These are phyloP conservation scores for Hippolais icterina DNA, from an alignment of 2,113 vertebrate genomes.

Conservation along the genomic window DNA sequence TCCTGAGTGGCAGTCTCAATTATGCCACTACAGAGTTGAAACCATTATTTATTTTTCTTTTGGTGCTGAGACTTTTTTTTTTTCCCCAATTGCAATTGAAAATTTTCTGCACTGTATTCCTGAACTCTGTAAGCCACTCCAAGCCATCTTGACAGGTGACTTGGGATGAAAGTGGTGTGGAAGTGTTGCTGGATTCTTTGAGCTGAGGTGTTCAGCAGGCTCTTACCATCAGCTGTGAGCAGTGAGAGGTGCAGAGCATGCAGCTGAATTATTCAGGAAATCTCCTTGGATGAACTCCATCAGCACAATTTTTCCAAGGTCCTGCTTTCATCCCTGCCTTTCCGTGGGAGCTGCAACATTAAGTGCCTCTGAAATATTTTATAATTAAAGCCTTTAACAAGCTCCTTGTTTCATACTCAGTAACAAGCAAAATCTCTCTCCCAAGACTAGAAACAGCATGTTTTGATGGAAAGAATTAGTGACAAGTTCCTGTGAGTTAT, in stretches of 20 bases:
- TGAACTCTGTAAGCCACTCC: not conserved
- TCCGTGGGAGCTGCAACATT: not conserved
- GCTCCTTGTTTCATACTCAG: not conserved
- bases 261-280: constrained; percentile 18
- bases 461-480: constrained; percentile 15
- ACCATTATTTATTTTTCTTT: not conserved
- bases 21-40: not conserved
- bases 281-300: not conserved
- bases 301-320: not conserved
- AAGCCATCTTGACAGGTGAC: not conserved
- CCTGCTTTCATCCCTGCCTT: not conserved
- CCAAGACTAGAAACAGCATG: not conserved
- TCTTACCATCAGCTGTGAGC: not conserved
- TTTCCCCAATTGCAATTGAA: not conserved
- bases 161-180: not conserved
- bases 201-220: not conserved
- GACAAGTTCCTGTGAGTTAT: constrained; percentile 17
- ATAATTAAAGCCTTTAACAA: constrained; percentile 19
- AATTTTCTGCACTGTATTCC: not conserved
- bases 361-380: not conserved
- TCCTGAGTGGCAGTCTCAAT: rapidly evolving
- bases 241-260: not conserved
- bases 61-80: not conserved
- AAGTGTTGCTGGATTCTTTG: not conserved
- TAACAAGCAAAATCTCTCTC: constrained; percentile 28